Evolutionary conservation across 2,113 vertebrate species (phyloP).

Genomic region (Meles meles): DNA sequence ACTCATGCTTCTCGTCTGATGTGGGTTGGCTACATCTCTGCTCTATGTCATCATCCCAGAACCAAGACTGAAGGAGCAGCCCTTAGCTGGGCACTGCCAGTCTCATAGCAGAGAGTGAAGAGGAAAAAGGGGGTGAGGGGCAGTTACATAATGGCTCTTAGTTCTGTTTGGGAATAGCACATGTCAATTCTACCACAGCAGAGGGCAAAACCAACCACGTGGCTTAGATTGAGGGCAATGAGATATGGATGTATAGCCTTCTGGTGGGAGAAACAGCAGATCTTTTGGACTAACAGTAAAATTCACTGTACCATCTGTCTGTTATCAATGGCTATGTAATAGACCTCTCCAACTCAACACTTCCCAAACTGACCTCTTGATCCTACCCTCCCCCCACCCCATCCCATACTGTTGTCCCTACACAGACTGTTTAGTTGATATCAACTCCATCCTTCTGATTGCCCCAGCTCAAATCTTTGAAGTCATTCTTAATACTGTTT

Average conservation of each 20-base stretch:
- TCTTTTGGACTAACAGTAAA: not conserved
- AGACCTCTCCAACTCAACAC: not conserved
- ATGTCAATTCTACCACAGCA: not conserved
- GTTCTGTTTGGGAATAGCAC: not conserved
- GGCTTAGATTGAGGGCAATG: not conserved
- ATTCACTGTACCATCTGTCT: not conserved
- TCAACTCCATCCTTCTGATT: not conserved
- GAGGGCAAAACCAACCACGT: not conserved
- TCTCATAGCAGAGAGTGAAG: not conserved
- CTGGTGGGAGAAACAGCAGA: not conserved
- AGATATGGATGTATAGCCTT: not conserved
- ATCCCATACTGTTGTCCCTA: not conserved
- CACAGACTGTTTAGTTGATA: not conserved
- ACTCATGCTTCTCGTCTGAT: not conserved
- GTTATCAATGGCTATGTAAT: not conserved
- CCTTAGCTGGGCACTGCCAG: not conserved
- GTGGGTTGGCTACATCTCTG: slow-evolving; percentile 31
- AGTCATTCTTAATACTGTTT: slow-evolving; percentile 12
- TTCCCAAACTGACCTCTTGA: not conserved
- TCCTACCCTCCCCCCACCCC: not conserved
- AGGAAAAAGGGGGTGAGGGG: not conserved
- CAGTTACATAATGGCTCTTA: not conserved
- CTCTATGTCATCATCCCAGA: slow-evolving; percentile 9
- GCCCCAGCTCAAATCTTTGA: not conserved
- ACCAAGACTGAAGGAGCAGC: not conserved